Conservation (phyloP, 2,113 vertebrate species). For the Progne subis region DNA sequence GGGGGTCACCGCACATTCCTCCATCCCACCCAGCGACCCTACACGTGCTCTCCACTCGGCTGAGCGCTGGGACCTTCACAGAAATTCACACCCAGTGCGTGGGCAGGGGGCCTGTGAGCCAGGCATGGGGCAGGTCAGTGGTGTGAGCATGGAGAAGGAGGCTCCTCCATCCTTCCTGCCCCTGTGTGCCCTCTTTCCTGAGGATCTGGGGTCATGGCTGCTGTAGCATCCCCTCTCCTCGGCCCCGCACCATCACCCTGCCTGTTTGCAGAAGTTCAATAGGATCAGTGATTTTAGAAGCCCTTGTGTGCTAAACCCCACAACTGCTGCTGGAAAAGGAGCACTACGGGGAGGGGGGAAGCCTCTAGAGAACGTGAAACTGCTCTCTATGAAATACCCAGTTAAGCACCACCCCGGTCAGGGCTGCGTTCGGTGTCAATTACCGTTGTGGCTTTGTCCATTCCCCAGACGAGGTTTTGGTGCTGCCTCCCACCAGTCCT, state of each 20-base stretch:
- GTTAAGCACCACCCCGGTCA: not conserved
- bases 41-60: accelerated
- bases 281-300: conserved; percentile 4
- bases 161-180: no score
- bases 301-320: not conserved
- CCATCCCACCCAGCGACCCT: accelerated
- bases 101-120: accelerated
- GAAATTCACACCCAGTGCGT: accelerated
- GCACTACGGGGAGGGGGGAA: accelerated
- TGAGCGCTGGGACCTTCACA: accelerated
- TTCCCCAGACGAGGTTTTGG: not conserved
- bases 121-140: accelerated
- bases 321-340: not conserved
- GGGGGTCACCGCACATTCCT: not conserved
- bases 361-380: not conserved
- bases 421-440: accelerated
- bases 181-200: accelerated
- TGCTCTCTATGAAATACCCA: accelerated
- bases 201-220: not conserved
- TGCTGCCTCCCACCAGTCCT: not conserved
- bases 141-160: accelerated
- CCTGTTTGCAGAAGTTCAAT: not conserved
- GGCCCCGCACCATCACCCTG: not conserved
- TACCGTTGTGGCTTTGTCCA: accelerated
- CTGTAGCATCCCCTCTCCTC: accelerated